Percentiles rank a stretch among this genome's conserved stretches.
These are phyloP conservation scores for Neolamprologus brichardi DNA, from an alignment of 2,113 vertebrate genomes.

Conservation along the genomic window DNA sequence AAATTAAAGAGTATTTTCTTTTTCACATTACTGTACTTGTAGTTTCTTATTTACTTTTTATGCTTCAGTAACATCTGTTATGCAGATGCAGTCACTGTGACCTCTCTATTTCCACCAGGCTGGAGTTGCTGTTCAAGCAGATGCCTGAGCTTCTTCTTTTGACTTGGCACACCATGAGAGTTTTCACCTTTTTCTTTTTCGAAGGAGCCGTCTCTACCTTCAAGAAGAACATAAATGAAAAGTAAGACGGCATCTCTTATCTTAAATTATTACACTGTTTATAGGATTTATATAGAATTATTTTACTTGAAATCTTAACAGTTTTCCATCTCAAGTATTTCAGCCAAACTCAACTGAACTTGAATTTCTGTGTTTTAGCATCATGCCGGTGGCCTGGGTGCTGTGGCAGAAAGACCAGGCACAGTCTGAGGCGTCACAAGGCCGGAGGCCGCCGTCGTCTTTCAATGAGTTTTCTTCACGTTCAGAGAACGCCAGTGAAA, in stretches of 20 bases:
- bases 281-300: not conserved
- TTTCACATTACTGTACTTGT: not conserved
- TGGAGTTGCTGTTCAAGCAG: not conserved
- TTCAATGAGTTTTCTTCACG: not conserved
- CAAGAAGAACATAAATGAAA: slow-evolving; percentile 19
- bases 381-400: not conserved
- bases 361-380: slow-evolving; percentile 13
- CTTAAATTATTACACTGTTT: not conserved
- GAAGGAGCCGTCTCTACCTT: not conserved
- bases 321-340: not conserved
- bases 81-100: not conserved
- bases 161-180: slow-evolving; percentile 27
- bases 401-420: not conserved
- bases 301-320: not conserved
- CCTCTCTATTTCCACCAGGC: slow-evolving; percentile 16
- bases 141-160: not conserved
- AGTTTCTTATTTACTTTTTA: not conserved
- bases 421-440: not conserved
- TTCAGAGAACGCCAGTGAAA: not conserved
- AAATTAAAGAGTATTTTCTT: not conserved
- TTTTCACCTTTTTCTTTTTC: slow-evolving; percentile 6
- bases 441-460: not conserved
- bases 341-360: not conserved
- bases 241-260: slow-evolving; percentile 4
- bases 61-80: not conserved